Conservation (phyloP, 2,113 vertebrate species). For the Chloebia gouldiae region DNA sequence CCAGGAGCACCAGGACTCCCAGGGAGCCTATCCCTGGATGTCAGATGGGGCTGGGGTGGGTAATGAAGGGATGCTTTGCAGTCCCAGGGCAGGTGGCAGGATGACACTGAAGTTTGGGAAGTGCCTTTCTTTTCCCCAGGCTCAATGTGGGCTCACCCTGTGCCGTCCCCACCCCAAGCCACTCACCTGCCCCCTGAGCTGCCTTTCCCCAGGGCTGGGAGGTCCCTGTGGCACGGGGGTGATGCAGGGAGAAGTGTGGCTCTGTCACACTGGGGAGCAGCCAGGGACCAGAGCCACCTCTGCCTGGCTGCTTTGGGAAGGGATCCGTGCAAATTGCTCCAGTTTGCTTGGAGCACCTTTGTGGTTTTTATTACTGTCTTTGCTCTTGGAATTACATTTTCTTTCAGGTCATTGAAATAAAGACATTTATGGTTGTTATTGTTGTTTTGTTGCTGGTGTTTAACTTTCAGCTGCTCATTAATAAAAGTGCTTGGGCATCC, state of each 20-base stretch:
- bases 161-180: neutral
- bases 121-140: conserved; percentile 20
- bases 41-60: neutral
- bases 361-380: neutral
- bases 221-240: neutral
- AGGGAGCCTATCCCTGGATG: neutral
- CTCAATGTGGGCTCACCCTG: neutral
- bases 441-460: neutral
- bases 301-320: neutral
- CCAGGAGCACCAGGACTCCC: neutral
- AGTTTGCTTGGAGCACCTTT: neutral
- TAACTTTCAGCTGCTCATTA: neutral
- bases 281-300: neutral
- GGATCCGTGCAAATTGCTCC: fast-evolving
- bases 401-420: neutral
- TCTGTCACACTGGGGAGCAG: neutral
- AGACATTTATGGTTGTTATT: neutral
- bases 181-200: fast-evolving
- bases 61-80: neutral
- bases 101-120: neutral
- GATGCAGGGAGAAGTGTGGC: neutral
- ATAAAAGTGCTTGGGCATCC: neutral
- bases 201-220: neutral
- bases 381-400: neutral
- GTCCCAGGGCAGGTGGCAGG: neutral